Percentiles rank a stretch among this genome's conserved stretches.
These are phyloP conservation scores for Bombus waltoni DNA, from an alignment of 1,140 invertebrate genomes.

Conservation along the genomic window DNA sequence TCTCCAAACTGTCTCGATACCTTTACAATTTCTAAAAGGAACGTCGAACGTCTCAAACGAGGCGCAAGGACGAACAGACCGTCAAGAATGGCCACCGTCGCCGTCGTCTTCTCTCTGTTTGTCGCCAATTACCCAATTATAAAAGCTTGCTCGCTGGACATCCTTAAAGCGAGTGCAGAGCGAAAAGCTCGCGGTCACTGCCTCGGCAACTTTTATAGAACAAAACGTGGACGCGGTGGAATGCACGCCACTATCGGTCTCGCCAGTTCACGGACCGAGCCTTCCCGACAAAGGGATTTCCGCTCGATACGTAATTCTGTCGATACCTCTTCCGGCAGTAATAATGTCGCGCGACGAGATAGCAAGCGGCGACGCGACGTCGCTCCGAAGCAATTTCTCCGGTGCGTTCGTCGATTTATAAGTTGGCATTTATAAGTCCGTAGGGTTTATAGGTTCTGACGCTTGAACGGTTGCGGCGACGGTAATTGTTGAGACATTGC, in stretches of 20 bases:
- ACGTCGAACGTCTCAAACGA: slow-evolving; percentile 59
- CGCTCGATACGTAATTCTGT: slow-evolving; percentile 28
- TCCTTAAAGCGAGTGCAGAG: slow-evolving; percentile 37
- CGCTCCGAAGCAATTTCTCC: background rate
- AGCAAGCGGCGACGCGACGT: slow-evolving; percentile 2
- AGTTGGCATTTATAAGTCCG: background rate
- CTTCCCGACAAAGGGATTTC: slow-evolving; percentile 23
- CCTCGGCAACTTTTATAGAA: slow-evolving; percentile 62
- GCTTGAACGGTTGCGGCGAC: background rate
- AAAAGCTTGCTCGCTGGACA: slow-evolving; percentile 26
- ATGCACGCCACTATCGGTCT: background rate
- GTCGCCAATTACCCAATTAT: slow-evolving; percentile 66
- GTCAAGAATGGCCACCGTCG: slow-evolving; percentile 22
- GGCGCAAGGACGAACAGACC: slow-evolving; percentile 32
- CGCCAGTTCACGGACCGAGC: background rate
- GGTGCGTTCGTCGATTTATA: slow-evolving; percentile 18
- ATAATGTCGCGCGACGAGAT: slow-evolving; percentile 1
- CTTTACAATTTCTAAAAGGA: slow-evolving; percentile 45
- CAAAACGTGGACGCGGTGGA: slow-evolving; percentile 51
- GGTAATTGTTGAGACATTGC: slow-evolving; percentile 13
- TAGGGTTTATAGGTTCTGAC: background rate
- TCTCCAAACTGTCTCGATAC: too few species aligned
- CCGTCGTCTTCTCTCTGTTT: slow-evolving; percentile 70
- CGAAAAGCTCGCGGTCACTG: slow-evolving; percentile 35
- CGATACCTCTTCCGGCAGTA: slow-evolving; percentile 11